A percentile compares a stretch with the other conserved stretches of the same genome.
Conservation (phyloP, 2,797 vertebrate species). For the Triplophysa bombifrons region DNA sequence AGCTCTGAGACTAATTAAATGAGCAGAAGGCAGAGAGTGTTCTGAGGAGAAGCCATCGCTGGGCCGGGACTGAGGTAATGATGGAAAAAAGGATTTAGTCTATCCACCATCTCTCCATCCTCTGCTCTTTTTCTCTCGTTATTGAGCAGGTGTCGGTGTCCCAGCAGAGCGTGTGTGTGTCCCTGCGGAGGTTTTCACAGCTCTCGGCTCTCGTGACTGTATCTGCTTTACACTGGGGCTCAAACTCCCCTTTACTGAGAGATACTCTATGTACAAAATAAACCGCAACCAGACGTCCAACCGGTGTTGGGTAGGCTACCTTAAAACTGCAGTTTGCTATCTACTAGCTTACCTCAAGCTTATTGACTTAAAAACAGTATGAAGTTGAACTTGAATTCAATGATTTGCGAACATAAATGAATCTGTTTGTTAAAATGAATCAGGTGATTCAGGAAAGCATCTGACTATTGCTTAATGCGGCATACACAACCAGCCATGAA, state of each 20-base stretch:
- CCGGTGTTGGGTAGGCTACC: background rate
- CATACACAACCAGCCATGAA: background rate
- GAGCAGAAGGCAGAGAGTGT: constrained; percentile 67
- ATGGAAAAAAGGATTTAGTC: constrained; percentile 83
- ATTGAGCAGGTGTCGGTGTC: constrained; percentile 44
- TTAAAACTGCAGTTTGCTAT: background rate
- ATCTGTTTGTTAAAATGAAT: background rate
- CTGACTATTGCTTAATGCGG: background rate
- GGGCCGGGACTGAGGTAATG: constrained; percentile 76
- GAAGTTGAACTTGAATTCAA: background rate
- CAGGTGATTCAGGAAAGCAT: background rate
- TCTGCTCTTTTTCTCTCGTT: constrained; percentile 40
- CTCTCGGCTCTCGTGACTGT: constrained; percentile 35
- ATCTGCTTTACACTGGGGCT: constrained; percentile 26
- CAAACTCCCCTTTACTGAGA: constrained; percentile 42
- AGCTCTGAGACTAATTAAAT: constrained; percentile 84
- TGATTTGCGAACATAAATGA: background rate
- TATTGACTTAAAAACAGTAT: background rate
- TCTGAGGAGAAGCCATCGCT: constrained; percentile 55
- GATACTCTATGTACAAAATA: constrained; percentile 26
- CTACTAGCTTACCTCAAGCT: background rate
- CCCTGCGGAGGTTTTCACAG: constrained; percentile 41
- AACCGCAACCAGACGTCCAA: constrained; percentile 20
- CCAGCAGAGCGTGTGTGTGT: constrained; percentile 30
- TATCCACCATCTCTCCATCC: constrained; percentile 40